phyloP scores from a whole-genome alignment of 2,797 vertebrate genomes.

The Pelobates cultripes region DNA sequence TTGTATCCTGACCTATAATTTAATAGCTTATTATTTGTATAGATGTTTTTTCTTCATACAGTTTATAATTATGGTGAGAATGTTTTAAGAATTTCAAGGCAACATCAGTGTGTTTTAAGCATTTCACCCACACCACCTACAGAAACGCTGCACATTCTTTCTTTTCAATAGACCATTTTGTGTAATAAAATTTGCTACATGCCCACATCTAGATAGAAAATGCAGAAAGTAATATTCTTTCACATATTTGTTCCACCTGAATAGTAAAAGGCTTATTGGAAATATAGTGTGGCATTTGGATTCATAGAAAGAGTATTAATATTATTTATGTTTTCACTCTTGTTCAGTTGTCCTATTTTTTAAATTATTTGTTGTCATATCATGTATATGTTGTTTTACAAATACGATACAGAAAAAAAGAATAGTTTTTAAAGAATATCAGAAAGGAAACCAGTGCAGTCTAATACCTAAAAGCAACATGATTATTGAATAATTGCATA shows the following conservation, averaged over 20 bases:
- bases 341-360: neutral
- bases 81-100: neutral
- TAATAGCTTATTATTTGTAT: neutral
- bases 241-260: neutral
- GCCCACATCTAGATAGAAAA: constrained; percentile 1
- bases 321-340: neutral
- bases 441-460: too few species aligned
- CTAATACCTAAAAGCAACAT: too few species aligned
- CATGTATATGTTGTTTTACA: neutral
- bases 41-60: neutral
- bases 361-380: neutral
- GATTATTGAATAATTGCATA: too few species aligned
- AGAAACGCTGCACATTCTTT: constrained; percentile 34
- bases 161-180: constrained; percentile 39
- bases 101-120: neutral
- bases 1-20: too few species aligned
- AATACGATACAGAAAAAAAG: neutral
- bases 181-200: constrained; percentile 14
- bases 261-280: neutral
- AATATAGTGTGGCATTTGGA: neutral
- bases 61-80: neutral
- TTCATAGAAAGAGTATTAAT: neutral
- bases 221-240: neutral
- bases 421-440: neutral
- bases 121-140: constrained; percentile 31